Base-by-base conservation (phyloP, 2,113 vertebrate species). In the Laticauda laticaudata region DNA sequence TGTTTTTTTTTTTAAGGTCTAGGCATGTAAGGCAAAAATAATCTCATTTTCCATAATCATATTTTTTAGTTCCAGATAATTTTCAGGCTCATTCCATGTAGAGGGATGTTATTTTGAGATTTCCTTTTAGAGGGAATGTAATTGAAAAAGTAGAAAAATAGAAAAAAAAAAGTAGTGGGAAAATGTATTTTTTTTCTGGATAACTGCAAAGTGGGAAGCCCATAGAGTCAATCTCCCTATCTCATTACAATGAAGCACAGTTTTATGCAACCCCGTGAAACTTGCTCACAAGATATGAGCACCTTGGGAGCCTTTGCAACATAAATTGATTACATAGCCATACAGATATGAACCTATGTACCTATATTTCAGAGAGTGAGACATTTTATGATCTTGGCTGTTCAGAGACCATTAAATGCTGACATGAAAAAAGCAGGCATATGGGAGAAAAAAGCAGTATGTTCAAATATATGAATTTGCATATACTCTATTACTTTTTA, bases 301-400 rank as follows among this genome's bases (percentile, higher is more conserved):
- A 90, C 55, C 86, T 43, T 90, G 88, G 92, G 92, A 93, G 88
- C 39, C 75, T 64, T 90, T 90, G 88, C 56, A 26, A 21, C 54
- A 81, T 90, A 93, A 93, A 93, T 90, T 93, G 92, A 93, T 93
- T 93, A 90, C 61, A 87, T 89, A 93, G 51, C 45, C 90, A 81
- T 90, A 61, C 89, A 87, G 88, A 48, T n/a, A 90, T 43, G 56
- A 61, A 81, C n/a, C 86, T 90, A 56, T 64, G 92, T 90, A 61
- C 88, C 90, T 93, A 90, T 93, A 93, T 90, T 90, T 93, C 29
- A 86, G 43, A 90, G 75, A 86, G 43, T 53, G 48, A 75, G 91
- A 53, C 15, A 43, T 69, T 88, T 92, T 90, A 90, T 90, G 88
- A n/a, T 53, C 55, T 89, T 64, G 59, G 64, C 64, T 92, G 88